Conservation (phyloP, 1,140 invertebrate genomes). For the Idris sp. region DNA sequence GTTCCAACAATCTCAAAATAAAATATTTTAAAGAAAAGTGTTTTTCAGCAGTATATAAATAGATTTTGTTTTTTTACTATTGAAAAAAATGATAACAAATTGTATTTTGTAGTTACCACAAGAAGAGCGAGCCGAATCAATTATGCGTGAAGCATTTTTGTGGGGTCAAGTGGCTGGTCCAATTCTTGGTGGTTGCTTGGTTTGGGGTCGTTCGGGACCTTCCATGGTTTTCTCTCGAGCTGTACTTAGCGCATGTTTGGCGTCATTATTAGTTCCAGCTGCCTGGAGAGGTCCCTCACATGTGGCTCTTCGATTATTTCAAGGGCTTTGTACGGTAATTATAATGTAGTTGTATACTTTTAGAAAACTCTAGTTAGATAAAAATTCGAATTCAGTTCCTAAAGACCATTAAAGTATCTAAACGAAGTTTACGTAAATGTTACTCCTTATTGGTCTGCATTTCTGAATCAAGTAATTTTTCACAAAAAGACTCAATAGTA, state of each 20-base stretch:
- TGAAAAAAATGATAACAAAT: neutral
- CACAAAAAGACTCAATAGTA: too few relatives aligned
- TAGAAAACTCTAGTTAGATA: too few relatives aligned
- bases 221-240: conserved; percentile 80
- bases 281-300: conserved; percentile 81
- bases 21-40: too few relatives aligned
- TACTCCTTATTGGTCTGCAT: too few relatives aligned
- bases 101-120: conserved; percentile 74
- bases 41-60: too few relatives aligned
- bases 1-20: too few relatives aligned
- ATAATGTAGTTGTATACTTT: neutral
- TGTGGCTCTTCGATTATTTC: conserved; percentile 79
- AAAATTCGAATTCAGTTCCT: too few relatives aligned
- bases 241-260: conserved; percentile 79
- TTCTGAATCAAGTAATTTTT: too few relatives aligned
- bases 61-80: too few relatives aligned
- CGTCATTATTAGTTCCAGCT: conserved; percentile 79
- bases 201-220: conserved; percentile 80
- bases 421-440: too few relatives aligned
- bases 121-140: conserved; percentile 79
- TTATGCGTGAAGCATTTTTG: conserved; percentile 80
- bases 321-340: conserved; percentile 80
- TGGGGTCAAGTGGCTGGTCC: conserved; percentile 81
- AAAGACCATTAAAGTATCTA: too few relatives aligned
- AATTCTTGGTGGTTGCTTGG: conserved; percentile 78